These are phyloP conservation scores for Rhabdomys pumilio DNA, from an alignment of 2,797 vertebrate species.

Conservation along the genomic window DNA sequence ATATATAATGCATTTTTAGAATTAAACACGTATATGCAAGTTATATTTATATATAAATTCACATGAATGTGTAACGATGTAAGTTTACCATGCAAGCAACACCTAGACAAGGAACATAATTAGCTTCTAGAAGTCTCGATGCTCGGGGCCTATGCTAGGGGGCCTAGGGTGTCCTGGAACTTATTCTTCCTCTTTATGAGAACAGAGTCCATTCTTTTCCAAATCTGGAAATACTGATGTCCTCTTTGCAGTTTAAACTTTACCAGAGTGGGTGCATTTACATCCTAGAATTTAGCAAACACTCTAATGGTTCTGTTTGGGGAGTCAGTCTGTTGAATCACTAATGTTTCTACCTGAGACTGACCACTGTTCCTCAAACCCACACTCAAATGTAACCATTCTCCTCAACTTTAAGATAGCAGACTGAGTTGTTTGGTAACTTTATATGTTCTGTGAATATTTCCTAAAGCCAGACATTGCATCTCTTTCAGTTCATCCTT, in stretches of 20 bases:
- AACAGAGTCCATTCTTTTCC: neutral
- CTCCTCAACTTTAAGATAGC: neutral
- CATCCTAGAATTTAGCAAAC: neutral
- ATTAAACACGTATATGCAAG: neutral
- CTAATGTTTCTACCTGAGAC: no score
- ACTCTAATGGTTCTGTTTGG: neutral
- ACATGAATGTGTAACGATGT: neutral
- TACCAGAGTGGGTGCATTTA: neutral
- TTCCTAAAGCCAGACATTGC: neutral
- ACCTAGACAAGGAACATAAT: neutral
- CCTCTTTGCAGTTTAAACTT: neutral
- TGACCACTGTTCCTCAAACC: neutral
- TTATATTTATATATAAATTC: neutral
- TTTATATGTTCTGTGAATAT: neutral
- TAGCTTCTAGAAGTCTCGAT: neutral
- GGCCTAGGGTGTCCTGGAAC: no score
- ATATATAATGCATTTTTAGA: conserved; percentile 15
- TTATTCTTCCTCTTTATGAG: neutral
- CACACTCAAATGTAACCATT: neutral
- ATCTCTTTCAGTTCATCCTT: neutral
- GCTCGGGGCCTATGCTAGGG: no score
- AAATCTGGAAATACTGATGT: neutral
- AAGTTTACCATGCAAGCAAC: neutral
- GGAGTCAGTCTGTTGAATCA: neutral
- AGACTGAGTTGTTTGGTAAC: neutral